phyloP scores from a whole-genome alignment of 2,888 invertebrate species.

The Entomobrya proxima region DNA sequence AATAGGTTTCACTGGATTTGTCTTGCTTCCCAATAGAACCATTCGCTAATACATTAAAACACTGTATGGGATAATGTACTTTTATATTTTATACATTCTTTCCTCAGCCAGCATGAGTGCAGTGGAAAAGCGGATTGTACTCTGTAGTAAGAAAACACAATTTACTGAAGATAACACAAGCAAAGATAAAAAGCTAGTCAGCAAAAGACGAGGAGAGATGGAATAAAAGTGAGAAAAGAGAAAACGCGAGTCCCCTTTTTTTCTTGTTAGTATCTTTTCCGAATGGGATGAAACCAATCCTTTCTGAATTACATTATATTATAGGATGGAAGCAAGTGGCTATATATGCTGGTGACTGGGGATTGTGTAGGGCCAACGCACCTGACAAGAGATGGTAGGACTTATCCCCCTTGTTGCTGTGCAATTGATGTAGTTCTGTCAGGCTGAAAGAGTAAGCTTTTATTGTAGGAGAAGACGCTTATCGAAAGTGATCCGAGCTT shows the following conservation, averaged over 20 bases:
- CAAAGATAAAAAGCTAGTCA: not conserved
- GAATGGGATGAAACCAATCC: slow-evolving; percentile 38
- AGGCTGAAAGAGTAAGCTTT: not conserved
- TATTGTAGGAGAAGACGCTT: not conserved
- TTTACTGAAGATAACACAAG: slow-evolving; percentile 45
- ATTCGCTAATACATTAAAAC: slow-evolving; percentile 34
- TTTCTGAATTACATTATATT: slow-evolving; percentile 43
- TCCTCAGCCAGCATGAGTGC: not conserved
- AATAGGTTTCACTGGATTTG: slow-evolving; percentile 66
- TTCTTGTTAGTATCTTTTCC: slow-evolving; percentile 2
- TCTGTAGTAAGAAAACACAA: slow-evolving; percentile 47
- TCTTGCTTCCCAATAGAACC: slow-evolving; percentile 39
- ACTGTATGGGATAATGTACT: slow-evolving; percentile 15
- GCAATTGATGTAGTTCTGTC: slow-evolving; percentile 18
- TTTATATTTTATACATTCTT: not conserved
- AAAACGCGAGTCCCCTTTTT: not conserved
- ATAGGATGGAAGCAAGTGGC: not conserved
- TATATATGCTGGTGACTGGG: not conserved
- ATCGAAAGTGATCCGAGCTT: slow-evolving; percentile 39
- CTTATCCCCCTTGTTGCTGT: slow-evolving; percentile 8
- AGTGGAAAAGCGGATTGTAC: slow-evolving; percentile 51
- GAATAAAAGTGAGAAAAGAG: not conserved
- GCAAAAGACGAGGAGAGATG: not conserved
- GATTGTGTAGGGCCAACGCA: slow-evolving; percentile 26
- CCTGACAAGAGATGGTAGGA: slow-evolving; percentile 27